phyloP scores from a whole-genome alignment of 2,113 vertebrate species.

The pig (Sus scrofa) region DNA sequence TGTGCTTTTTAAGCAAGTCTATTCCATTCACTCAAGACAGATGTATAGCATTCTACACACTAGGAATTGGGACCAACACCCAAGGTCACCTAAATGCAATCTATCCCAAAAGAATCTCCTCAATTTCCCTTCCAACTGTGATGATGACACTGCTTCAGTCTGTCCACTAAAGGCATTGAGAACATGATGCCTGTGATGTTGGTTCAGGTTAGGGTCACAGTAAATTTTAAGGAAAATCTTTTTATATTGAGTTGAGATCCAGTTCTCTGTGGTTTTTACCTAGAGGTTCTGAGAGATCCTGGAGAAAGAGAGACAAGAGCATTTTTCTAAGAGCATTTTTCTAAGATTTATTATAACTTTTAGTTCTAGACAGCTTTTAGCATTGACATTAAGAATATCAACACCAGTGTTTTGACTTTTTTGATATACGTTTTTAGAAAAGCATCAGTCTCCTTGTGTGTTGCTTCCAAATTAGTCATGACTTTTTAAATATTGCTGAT shows the following conservation, averaged over 20 bases:
- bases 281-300: not conserved
- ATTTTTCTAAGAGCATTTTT: conserved; percentile 13
- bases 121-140: accelerated
- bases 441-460: not conserved
- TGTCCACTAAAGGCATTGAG: not conserved
- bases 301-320: not conserved
- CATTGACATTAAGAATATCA: not conserved
- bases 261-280: not conserved
- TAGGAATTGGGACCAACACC: not conserved
- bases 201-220: not conserved
- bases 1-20: not conserved
- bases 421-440: not conserved
- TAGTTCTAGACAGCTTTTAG: not conserved
- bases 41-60: not conserved
- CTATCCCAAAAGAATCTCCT: not conserved
- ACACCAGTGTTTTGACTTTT: not conserved
- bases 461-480: not conserved
- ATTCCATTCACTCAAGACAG: not conserved
- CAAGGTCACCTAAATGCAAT: not conserved
- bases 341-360: not conserved
- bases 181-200: not conserved
- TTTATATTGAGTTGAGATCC: not conserved
- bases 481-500: conserved; percentile 13
- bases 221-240: not conserved
- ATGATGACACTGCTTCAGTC: not conserved